phyloP scores from a whole-genome alignment of 2,113 vertebrate genomes.

The Tyto alba region DNA sequence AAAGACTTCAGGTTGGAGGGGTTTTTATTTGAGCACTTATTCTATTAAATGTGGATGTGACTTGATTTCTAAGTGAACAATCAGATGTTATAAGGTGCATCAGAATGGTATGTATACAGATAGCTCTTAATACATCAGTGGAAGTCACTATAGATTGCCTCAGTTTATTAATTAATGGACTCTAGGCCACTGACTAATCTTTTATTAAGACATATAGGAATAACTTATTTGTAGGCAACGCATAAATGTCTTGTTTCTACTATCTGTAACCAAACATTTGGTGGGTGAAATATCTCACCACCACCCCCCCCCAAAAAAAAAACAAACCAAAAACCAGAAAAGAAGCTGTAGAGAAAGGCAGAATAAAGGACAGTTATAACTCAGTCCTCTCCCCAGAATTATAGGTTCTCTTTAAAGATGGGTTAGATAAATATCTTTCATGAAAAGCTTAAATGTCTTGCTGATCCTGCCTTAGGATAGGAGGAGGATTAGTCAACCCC shows the following conservation, averaged over 20 bases:
- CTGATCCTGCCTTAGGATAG: conserved; percentile 39
- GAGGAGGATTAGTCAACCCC: conserved; percentile 16
- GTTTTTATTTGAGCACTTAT: background rate
- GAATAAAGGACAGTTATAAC: background rate
- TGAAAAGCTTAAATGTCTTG: conserved; percentile 46
- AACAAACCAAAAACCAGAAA: rapidly evolving
- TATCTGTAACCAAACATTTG: background rate
- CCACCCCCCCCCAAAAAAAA: too few relatives aligned
- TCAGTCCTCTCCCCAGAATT: background rate
- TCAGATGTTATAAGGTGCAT: background rate
- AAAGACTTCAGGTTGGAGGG: background rate
- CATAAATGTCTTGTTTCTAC: background rate
- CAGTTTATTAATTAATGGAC: background rate
- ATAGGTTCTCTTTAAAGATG: background rate
- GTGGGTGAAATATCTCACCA: background rate
- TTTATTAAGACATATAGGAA: background rate
- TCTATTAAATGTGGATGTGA: background rate
- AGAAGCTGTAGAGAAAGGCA: background rate
- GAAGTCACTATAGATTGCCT: background rate
- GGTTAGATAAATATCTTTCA: conserved; percentile 35
- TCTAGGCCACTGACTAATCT: background rate
- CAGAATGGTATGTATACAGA: background rate
- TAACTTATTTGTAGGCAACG: background rate
- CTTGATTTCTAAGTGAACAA: background rate
- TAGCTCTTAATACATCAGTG: background rate